These are phyloP conservation scores for Nannobrachium achirus DNA, from an alignment of 2,113 vertebrate species.

Conservation along the genomic window DNA sequence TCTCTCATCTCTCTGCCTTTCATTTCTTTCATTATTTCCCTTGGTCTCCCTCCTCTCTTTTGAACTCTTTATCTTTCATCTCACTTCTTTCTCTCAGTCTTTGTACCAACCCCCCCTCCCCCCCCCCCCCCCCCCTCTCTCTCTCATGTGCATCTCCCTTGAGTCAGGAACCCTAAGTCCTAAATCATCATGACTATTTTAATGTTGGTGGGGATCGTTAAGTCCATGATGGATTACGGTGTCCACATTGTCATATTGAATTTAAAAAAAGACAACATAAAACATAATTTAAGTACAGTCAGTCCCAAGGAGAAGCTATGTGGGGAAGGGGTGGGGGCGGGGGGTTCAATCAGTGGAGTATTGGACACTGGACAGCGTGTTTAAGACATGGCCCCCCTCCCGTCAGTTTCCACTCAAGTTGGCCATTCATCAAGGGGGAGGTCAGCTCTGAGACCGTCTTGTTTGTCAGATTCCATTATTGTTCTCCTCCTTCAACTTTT, in stretches of 20 bases:
- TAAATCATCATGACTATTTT: constrained; percentile 60
- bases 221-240: constrained; percentile 77
- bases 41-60: neutral
- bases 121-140: constrained; percentile 14
- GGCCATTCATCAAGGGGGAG: constrained; percentile 45
- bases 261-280: constrained; percentile 73
- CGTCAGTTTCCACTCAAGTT: constrained; percentile 59
- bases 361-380: no score
- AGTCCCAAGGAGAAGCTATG: constrained; percentile 74
- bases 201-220: constrained; percentile 55
- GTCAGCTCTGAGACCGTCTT: constrained; percentile 46
- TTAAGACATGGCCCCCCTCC: no score
- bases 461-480: constrained; percentile 63
- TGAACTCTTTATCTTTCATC: constrained; percentile 8
- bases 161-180: constrained; percentile 48
- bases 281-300: constrained; percentile 79
- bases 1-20: neutral
- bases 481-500: constrained; percentile 50
- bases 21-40: neutral
- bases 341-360: constrained; percentile 65
- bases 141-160: constrained; percentile 38
- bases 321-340: neutral
- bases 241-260: constrained; percentile 76
- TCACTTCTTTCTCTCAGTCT: neutral
- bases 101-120: constrained; percentile 5